Conservation (phyloP, 2,113 vertebrate genomes). For the Pelecanus crispus region DNA sequence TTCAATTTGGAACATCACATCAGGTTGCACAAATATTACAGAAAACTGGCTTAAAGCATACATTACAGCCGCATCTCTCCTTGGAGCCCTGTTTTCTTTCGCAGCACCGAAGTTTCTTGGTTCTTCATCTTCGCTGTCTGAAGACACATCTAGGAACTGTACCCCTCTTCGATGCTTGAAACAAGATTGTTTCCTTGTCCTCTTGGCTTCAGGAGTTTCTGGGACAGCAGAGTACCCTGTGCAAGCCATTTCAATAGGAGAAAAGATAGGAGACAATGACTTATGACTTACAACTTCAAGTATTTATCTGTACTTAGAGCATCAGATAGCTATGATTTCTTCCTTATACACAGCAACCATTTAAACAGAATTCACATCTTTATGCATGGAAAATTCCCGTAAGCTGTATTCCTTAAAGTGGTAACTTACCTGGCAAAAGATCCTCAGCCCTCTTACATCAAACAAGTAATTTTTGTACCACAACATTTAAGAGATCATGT, state of each 20-base stretch:
- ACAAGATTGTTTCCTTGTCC: conserved; percentile 26
- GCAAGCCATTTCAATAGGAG: background rate
- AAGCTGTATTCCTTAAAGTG: background rate
- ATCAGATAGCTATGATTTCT: background rate
- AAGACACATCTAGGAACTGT: conserved; percentile 73
- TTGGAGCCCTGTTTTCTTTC: background rate
- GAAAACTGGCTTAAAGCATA: conserved; percentile 26
- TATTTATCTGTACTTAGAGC: background rate
- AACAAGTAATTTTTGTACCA: background rate
- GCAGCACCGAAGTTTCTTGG: background rate
- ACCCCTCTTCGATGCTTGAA: conserved; percentile 71
- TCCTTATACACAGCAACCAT: background rate
- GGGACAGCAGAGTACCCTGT: conserved; percentile 65
- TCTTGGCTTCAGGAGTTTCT: conserved; percentile 73
- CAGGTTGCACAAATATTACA: background rate
- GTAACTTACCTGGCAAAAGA: background rate
- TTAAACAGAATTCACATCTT: background rate
- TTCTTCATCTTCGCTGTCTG: conserved; percentile 70
- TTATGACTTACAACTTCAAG: background rate
- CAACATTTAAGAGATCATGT: background rate
- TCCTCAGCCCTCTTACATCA: background rate
- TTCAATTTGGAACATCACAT: background rate
- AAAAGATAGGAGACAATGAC: background rate
- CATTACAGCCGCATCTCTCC: conserved; percentile 49
- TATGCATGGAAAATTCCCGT: background rate